These are phyloP conservation scores for Radopholus similis DNA, from an alignment of 1,140 invertebrate genomes.

Conservation along the genomic window DNA sequence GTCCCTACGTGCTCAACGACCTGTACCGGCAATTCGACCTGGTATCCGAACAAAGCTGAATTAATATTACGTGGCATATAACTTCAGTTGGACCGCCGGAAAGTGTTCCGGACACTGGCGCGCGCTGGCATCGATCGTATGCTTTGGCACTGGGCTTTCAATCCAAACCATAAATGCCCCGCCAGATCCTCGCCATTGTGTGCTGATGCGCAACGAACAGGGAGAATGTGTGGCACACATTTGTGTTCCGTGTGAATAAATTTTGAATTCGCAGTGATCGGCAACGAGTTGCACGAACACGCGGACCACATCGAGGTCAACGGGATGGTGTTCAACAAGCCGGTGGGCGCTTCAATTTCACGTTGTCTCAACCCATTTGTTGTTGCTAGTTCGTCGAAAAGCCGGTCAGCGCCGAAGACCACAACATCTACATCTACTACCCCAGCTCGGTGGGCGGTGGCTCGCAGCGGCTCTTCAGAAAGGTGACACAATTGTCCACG, in stretches of 20 bases:
- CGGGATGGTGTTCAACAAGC: slow-evolving; percentile 84
- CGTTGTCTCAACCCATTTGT: slow-evolving; percentile 74
- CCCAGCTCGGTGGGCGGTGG: slow-evolving; percentile 93
- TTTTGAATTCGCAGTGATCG: slow-evolving; percentile 64
- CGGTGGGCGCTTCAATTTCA: not conserved
- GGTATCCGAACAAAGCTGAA: slow-evolving; percentile 62
- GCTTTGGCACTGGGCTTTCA: too few relatives aligned
- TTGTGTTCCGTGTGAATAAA: slow-evolving; percentile 8
- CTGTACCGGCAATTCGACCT: slow-evolving; percentile 97
- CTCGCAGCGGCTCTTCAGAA: slow-evolving; percentile 90
- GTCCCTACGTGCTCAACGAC: slow-evolving; percentile 97
- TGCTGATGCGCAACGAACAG: slow-evolving; percentile 85
- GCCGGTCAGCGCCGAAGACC: slow-evolving; percentile 94
- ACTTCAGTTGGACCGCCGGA: slow-evolving; percentile 69
- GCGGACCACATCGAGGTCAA: slow-evolving; percentile 99
- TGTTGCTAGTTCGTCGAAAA: slow-evolving; percentile 96
- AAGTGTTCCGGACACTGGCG: slow-evolving; percentile 89
- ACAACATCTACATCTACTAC: slow-evolving; percentile 99
- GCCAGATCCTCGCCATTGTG: slow-evolving; percentile 94
- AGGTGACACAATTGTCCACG: slow-evolving; percentile 67
- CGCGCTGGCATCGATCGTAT: slow-evolving; percentile 90
- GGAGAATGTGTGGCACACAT: slow-evolving; percentile 74
- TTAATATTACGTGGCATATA: not conserved
- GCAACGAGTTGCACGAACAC: slow-evolving; percentile 86
- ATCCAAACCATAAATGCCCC: too few relatives aligned